Base-by-base conservation (phyloP, 2,888 invertebrate species). In the Pomacea canaliculata region DNA sequence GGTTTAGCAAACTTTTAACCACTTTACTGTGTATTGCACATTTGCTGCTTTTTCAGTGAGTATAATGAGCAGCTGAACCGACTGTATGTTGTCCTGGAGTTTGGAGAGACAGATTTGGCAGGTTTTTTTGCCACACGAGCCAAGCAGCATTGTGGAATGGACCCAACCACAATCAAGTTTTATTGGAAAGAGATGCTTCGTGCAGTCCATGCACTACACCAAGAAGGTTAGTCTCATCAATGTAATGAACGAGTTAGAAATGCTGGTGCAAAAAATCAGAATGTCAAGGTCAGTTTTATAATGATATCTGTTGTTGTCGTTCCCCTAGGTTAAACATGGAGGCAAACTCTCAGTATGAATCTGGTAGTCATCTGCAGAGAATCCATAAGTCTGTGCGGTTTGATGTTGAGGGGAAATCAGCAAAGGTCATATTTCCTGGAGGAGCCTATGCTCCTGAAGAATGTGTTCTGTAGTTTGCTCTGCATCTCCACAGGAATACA, bases 171-270 rank as follows among this genome's bases (percentile, higher is more conserved):
- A 89, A 93, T 97, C 75, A 93, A 95, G 82, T 95, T 95, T 91
- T 97, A 96, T 92, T 98, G 98, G 96, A 94, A 94, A 89, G 96
- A 97, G 91, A 98, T 99, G 96, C 92, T 99, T 75, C 93, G 94
- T 78, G 96, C 97, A 56, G 98, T 99, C 8, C 93, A 94, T 85
- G 95, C 96, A 87, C 97, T 99, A 88, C 98, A 99, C 87, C 93
- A 94, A 83, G 93, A 95, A 91, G 97, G 96, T 95, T 91, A 83
- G 71, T 51, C 18, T 68, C 19, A 63, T 56, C 16, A 56, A 16
- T 56, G 16, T 16, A 56, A 16, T 56, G 8, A 16, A 13, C 37
- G 5, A 37, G 37, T 37, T 37, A 37, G 37, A 37, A 37, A 37
- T 37, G 37, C 37, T 37, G 5, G 5, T 37, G 37, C 37, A 37